A percentile compares a stretch with the other conserved stretches of the same genome.
These are phyloP conservation scores for Heteropelma amictum DNA, from an alignment of 2,888 invertebrate species.

Conservation along the genomic window DNA sequence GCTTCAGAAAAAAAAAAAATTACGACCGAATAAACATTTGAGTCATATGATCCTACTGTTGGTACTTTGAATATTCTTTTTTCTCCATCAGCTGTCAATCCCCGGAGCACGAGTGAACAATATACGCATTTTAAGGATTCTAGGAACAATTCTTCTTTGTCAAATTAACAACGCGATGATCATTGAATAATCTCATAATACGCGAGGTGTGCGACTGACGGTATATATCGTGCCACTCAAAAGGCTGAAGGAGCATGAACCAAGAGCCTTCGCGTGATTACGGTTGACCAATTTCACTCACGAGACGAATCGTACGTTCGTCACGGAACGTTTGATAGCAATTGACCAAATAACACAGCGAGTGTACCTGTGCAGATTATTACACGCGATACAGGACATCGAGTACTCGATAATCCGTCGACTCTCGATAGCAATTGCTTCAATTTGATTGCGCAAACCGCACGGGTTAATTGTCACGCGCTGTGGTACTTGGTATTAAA, in stretches of 20 bases:
- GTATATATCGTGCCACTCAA: not conserved
- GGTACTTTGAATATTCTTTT: too few species aligned
- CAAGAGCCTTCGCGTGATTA: slow-evolving; percentile 21
- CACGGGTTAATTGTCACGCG: slow-evolving; percentile 47
- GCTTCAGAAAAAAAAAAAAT: too few species aligned
- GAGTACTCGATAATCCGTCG: slow-evolving; percentile 40
- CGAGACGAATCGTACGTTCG: slow-evolving; percentile 32
- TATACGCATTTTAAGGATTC: too few species aligned
- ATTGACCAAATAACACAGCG: slow-evolving; percentile 23
- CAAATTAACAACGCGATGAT: too few species aligned
- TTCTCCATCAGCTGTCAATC: too few species aligned
- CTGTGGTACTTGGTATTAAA: slow-evolving; percentile 11
- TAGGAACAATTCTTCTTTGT: too few species aligned
- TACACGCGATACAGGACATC: not conserved
- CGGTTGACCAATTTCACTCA: slow-evolving; percentile 39
- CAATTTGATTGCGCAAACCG: slow-evolving; percentile 38
- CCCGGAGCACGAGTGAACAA: too few species aligned
- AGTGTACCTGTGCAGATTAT: not conserved
- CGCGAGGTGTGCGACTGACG: not conserved
- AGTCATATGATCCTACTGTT: too few species aligned
- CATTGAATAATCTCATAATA: too few species aligned
- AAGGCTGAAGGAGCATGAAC: slow-evolving; percentile 7
- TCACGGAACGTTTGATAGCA: slow-evolving; percentile 27
- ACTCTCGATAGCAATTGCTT: slow-evolving; percentile 38
- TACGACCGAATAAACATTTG: too few species aligned